Conservation (phyloP, 2,888 invertebrate genomes). For the Leucozona laternaria region DNA sequence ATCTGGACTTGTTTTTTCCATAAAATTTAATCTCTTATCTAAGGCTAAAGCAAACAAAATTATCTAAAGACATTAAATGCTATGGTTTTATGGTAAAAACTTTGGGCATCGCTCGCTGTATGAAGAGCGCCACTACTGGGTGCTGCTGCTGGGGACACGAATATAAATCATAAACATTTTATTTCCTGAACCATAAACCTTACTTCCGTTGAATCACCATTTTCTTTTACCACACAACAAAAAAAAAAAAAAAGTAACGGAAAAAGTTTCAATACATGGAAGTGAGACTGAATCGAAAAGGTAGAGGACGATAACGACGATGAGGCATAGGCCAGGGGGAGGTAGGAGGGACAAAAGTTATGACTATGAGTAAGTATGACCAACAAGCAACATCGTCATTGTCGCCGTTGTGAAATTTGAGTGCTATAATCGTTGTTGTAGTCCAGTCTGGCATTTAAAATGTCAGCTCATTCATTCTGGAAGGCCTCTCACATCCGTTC, state of each 20-base stretch:
- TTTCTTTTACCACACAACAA: slow-evolving; percentile 30
- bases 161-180: slow-evolving; percentile 67
- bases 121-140: slow-evolving; percentile 10
- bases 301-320: background rate
- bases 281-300: slow-evolving; percentile 10
- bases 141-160: slow-evolving; percentile 20
- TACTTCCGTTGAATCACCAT: slow-evolving; percentile 57
- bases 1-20: slow-evolving; percentile 35
- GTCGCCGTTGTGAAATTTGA: slow-evolving; percentile 32
- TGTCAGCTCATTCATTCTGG: slow-evolving; percentile 44
- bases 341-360: background rate
- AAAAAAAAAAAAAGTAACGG: background rate
- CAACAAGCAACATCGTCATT: slow-evolving; percentile 8
- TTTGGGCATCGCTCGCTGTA: slow-evolving; percentile 1
- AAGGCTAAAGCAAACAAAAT: slow-evolving; percentile 39
- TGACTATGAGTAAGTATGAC: slow-evolving; percentile 1
- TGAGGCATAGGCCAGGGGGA: background rate
- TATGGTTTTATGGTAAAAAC: slow-evolving; percentile 17
- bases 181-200: slow-evolving; percentile 65
- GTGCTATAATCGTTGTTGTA: slow-evolving; percentile 60
- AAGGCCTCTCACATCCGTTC: slow-evolving; percentile 18
- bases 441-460: slow-evolving; percentile 61
- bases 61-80: slow-evolving; percentile 53
- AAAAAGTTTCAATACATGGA: slow-evolving; percentile 37
- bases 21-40: slow-evolving; percentile 53